Percentiles rank a stretch among this genome's conserved stretches.
Evolutionary conservation across 1,140 invertebrate species (phyloP).

Genomic region (Ceratoteleas bidentatus): DNA sequence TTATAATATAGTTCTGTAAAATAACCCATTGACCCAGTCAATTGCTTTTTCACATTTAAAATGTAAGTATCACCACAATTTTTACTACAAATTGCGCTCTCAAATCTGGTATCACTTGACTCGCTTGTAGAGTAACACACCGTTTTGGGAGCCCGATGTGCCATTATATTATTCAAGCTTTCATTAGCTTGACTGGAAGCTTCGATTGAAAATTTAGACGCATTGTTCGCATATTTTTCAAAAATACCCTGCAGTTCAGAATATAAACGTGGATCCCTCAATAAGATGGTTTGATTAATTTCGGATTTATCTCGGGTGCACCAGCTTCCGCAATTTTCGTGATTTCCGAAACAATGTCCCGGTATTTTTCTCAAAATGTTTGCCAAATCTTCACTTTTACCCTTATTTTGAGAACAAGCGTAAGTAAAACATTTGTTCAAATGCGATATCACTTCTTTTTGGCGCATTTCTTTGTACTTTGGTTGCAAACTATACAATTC

Average conservation of each 20-base stretch:
- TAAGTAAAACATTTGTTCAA: constrained; percentile 56
- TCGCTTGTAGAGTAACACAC: constrained; percentile 19
- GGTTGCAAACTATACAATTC: constrained; percentile 43
- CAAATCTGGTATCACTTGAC: constrained; percentile 16
- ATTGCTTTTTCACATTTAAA: neutral
- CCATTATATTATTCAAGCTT: constrained; percentile 41
- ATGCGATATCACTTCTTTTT: constrained; percentile 43
- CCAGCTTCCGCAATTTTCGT: constrained; percentile 42
- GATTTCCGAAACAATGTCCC: constrained; percentile 12
- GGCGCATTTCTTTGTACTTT: constrained; percentile 31
- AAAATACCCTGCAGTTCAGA: constrained; percentile 17
- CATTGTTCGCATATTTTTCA: constrained; percentile 37
- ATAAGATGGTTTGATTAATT: constrained; percentile 25
- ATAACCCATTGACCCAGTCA: neutral
- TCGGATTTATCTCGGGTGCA: neutral
- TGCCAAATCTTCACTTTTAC: constrained; percentile 15
- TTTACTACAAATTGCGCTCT: constrained; percentile 11
- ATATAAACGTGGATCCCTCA: constrained; percentile 12
- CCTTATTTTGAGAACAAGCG: constrained; percentile 41
- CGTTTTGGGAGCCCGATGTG: constrained; percentile 37
- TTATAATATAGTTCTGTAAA: neutral
- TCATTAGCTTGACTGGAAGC: constrained; percentile 49
- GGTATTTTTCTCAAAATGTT: constrained; percentile 13
- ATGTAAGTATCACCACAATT: constrained; percentile 6
- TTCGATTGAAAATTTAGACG: constrained; percentile 23